phyloP scores from a whole-genome alignment of 2,888 invertebrate species.

The Amorpha juglandis region DNA sequence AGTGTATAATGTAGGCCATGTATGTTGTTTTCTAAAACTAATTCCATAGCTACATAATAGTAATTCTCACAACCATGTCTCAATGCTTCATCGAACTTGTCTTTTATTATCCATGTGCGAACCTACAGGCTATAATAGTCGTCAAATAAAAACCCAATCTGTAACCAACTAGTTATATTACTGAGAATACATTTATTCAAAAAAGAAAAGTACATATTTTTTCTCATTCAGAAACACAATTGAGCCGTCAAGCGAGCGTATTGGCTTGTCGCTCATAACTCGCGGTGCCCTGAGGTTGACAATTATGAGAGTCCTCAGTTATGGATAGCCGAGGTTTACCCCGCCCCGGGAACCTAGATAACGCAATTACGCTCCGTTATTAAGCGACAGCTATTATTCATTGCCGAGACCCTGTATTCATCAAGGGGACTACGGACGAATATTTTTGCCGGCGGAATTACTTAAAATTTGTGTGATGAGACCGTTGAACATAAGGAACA shows the following conservation, averaged over 20 bases:
- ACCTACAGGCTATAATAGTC: too few relatives aligned
- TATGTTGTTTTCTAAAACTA: too few relatives aligned
- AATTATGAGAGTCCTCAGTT: conserved; percentile 74
- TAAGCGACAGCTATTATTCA: conserved; percentile 78
- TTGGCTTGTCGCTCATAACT: conserved; percentile 46
- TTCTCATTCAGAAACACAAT: conserved; percentile 13
- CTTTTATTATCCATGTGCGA: too few relatives aligned
- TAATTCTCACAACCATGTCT: too few relatives aligned
- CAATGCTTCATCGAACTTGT: too few relatives aligned
- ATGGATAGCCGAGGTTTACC: conserved; percentile 68
- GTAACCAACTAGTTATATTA: not conserved
- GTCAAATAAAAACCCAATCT: not conserved
- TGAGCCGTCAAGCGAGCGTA: conserved; percentile 31
- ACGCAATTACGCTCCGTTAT: conserved; percentile 77
- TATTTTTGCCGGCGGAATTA: conserved; percentile 48
- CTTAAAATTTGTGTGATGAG: conserved; percentile 28
- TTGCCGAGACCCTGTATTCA: conserved; percentile 65
- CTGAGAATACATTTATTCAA: not conserved
- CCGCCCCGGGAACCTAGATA: conserved; percentile 71
- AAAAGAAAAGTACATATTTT: conserved; percentile 6
- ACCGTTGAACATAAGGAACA: not conserved
- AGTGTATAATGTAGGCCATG: too few relatives aligned
- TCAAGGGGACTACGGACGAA: conserved; percentile 46
- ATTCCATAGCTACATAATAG: too few relatives aligned
- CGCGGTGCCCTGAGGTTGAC: conserved; percentile 61